Evolutionary conservation across 2,888 invertebrate species (phyloP).

Genomic region (Euplexia lucipara): DNA sequence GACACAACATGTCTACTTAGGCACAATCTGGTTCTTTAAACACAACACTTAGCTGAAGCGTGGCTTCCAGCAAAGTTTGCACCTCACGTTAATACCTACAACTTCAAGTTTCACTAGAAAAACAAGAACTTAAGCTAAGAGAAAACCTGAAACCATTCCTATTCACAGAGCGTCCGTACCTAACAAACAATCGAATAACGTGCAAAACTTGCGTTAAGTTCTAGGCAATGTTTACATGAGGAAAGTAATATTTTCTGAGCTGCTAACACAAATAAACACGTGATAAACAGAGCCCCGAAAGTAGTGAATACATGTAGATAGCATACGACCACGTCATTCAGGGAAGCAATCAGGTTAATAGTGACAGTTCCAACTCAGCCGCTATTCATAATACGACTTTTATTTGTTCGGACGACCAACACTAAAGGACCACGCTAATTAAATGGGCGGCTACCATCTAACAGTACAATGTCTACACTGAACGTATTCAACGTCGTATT

Average conservation of each 20-base stretch:
- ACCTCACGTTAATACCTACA: conserved; percentile 32
- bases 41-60: conserved; percentile 44
- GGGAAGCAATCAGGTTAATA: conserved; percentile 70
- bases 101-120: conserved; percentile 47
- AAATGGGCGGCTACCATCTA: conserved; percentile 75
- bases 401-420: conserved; percentile 74
- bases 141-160: conserved; percentile 38
- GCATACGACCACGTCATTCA: conserved; percentile 54
- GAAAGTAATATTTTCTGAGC: conserved; percentile 51
- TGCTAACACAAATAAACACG: conserved; percentile 53
- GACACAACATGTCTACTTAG: conserved; percentile 34
- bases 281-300: conserved; percentile 49
- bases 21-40: conserved; percentile 55
- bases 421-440: conserved; percentile 83
- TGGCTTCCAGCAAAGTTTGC: conserved; percentile 21
- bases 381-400: conserved; percentile 79
- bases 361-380: conserved; percentile 63
- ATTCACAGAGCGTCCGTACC: conserved; percentile 44
- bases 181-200: conserved; percentile 60
- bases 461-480: conserved; percentile 54
- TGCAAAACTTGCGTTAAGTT: conserved; percentile 48
- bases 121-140: conserved; percentile 39
- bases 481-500: conserved; percentile 46
- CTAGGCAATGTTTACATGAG: conserved; percentile 49
- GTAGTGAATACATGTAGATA: conserved; percentile 36